Percentiles rank a stretch among this genome's conserved stretches.
Conservation (phyloP, 1,140 invertebrate genomes). For the Leptopilina boulardi region DNA sequence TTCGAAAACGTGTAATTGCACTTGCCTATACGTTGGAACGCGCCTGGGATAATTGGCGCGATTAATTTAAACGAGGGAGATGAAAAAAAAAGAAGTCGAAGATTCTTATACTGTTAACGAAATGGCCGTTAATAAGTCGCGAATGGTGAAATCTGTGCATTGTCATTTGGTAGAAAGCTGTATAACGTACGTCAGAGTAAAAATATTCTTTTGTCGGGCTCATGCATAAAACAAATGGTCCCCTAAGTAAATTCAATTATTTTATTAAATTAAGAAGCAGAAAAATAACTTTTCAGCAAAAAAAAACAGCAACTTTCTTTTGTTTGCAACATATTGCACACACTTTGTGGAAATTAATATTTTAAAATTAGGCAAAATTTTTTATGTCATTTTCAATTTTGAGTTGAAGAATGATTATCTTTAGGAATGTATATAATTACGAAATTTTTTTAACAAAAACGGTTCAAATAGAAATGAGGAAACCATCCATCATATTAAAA, state of each 20-base stretch:
- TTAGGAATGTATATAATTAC: neutral
- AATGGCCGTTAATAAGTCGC: conserved; percentile 50
- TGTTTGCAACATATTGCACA: too few species aligned
- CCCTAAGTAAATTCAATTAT: conserved; percentile 20
- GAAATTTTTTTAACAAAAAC: neutral
- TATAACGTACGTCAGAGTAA: conserved; percentile 1
- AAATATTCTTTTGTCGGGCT: conserved; percentile 6
- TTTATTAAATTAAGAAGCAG: neutral
- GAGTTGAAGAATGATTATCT: too few species aligned
- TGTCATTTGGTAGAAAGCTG: conserved; percentile 50
- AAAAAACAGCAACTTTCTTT: neutral
- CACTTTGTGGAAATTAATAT: too few species aligned
- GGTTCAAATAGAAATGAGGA: neutral
- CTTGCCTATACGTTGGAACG: conserved; percentile 6
- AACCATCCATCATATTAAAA: conserved; percentile 14
- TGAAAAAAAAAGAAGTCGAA: conserved; percentile 32
- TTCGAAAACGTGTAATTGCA: conserved; percentile 28
- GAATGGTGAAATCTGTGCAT: conserved; percentile 49
- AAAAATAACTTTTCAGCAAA: neutral
- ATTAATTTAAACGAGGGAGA: conserved; percentile 35
- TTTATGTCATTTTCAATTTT: too few species aligned
- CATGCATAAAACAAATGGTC: neutral
- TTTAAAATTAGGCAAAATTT: too few species aligned
- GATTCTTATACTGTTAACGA: conserved; percentile 26
- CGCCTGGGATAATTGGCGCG: conserved; percentile 17